Evolutionary conservation across 2,797 vertebrate genomes (phyloP), one percentile per base, ranked within the genome.

Genomic region (Antrozous pallidus): DNA sequence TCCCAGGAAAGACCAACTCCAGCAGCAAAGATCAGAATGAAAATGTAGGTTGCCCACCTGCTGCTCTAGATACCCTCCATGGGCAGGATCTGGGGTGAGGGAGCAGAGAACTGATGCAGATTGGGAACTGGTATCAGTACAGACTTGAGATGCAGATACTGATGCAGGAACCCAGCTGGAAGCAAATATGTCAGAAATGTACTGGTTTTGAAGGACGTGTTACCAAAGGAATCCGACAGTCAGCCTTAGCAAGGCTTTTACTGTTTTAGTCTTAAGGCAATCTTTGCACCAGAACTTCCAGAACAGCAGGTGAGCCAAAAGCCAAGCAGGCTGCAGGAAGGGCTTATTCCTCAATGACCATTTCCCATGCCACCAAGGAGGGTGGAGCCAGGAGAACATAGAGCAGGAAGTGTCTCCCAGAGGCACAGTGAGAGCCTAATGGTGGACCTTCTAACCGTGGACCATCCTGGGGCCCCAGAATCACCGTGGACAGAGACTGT

Each of bases 391-490:
- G 40, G 28, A 73, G 36, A 61, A 40, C 12, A 31, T 13, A 2
- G 51, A 45, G 17, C 1, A 22, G 28, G 17, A 51, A 24, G 16
- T n/a, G 61, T n/a, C 42, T 86, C n/a, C 28, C 61, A 24, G 36
- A 45, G 36, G 8, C 26, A 38, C 24, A 20, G 22, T 3, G 4
- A 17, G 61, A 2, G 22, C 45, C 31, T 3, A 26, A 42, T 2
- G 20, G 0, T 1, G 36, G 70, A 12, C 36, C 14, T 38, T 54
- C 45, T 45, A 45, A 45, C 2, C 16, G 0, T 1, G 31, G 61
- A 13, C 36, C 14, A 31, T 67, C 45, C 33, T 5, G 13, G 12
- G 22, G 47, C 24, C 40, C 1, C 0, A n/a, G 7, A 49, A 49
- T 16, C 47, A 49, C 47, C 4, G 13, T 49, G 47, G 77, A 70